Conservation (phyloP, 2,797 vertebrate species). For the Sebastes itinus region DNA sequence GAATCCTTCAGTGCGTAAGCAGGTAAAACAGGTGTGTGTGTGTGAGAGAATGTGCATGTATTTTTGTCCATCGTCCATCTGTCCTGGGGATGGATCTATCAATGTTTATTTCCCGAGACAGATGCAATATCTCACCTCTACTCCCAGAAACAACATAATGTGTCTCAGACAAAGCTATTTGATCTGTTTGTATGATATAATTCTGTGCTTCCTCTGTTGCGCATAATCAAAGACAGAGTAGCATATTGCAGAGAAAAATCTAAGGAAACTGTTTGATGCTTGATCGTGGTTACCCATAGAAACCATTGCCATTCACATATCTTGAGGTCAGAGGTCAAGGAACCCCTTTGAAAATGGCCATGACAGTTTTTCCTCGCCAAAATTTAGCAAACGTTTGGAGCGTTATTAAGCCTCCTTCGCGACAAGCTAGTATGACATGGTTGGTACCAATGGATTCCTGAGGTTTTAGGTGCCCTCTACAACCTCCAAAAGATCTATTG, state of each 20-base stretch:
- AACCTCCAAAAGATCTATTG: not conserved
- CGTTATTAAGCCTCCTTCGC: not conserved
- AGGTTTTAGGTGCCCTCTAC: not conserved
- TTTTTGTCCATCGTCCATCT: conserved; percentile 32
- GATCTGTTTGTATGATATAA: not conserved
- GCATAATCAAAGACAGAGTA: conserved; percentile 1
- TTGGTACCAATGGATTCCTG: not conserved
- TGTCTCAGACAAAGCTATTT: conserved; percentile 21
- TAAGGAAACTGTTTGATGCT: not conserved
- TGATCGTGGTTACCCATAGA: not conserved
- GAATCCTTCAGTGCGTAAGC: not conserved
- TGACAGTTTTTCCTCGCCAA: not conserved
- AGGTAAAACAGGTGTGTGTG: not conserved
- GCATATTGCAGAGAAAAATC: not conserved
- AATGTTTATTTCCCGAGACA: conserved; percentile 30
- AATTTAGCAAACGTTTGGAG: not conserved
- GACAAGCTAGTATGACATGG: not conserved
- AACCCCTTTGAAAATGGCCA: not conserved
- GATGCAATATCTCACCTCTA: conserved; percentile 24
- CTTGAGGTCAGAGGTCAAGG: not conserved
- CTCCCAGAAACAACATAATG: conserved; percentile 8
- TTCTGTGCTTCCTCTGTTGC: not conserved
- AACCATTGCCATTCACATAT: not conserved
- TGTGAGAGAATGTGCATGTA: not conserved
- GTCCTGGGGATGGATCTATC: conserved; percentile 16